A percentile compares a stretch with the other conserved stretches of the same genome.
phyloP scores from a whole-genome alignment of 2,888 invertebrate species.

The Heliconius ismenius region DNA sequence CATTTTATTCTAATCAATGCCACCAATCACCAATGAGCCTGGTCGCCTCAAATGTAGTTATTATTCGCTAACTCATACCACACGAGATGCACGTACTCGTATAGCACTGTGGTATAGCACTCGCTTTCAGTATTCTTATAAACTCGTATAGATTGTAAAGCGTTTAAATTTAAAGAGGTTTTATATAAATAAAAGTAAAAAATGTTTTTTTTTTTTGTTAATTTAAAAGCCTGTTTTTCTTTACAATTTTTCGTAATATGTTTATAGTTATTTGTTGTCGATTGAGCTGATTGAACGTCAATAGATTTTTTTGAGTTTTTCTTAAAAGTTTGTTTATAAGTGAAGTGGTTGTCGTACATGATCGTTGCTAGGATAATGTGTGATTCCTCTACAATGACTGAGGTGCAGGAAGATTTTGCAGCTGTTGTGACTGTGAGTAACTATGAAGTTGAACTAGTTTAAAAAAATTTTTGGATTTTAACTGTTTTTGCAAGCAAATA shows the following conservation, averaged over 20 bases:
- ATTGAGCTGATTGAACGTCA: slow-evolving; percentile 26
- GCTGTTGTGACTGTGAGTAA: slow-evolving; percentile 31
- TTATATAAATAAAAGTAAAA: not conserved
- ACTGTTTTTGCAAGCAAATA: not conserved
- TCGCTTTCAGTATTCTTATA: not conserved
- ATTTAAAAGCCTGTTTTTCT: not conserved
- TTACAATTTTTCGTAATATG: slow-evolving; percentile 4
- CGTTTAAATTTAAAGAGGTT: not conserved
- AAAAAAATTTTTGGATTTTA: not conserved
- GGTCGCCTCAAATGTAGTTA: not conserved
- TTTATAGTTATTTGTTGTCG: slow-evolving; percentile 15
- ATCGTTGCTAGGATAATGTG: slow-evolving; percentile 31
- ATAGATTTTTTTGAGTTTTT: slow-evolving; percentile 1
- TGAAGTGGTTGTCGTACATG: slow-evolving; percentile 17
- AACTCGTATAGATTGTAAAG: not conserved
- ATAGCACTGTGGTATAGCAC: not conserved
- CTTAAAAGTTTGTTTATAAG: slow-evolving; percentile 3
- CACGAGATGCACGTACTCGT: slow-evolving; percentile 20
- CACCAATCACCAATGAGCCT: slow-evolving; percentile 16
- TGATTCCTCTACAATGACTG: slow-evolving; percentile 29
- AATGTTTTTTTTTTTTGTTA: not conserved
- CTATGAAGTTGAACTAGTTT: not conserved
- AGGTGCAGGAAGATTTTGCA: slow-evolving; percentile 37
- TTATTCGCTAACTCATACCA: slow-evolving; percentile 18
- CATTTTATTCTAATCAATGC: slow-evolving; percentile 29